Evolutionary conservation across 2,113 vertebrate genomes (phyloP).

Genomic region (Peromyscus maniculatus): DNA sequence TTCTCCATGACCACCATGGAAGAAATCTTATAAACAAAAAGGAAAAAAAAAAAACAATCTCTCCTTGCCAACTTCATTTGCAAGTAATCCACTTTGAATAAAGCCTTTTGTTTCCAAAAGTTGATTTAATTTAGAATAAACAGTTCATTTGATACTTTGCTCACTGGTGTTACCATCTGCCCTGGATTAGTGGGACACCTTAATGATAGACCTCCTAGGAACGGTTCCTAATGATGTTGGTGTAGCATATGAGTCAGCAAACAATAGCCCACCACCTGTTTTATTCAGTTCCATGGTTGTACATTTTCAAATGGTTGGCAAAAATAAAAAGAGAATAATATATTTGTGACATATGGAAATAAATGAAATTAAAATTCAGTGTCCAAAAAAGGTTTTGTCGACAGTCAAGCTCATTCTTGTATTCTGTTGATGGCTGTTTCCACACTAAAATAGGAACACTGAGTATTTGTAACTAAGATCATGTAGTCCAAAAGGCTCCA

Average conservation of each 20-base stretch:
- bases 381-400: not conserved
- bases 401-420: not conserved
- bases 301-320: not conserved
- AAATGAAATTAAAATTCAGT: conserved; percentile 34
- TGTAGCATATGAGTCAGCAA: conserved; percentile 22
- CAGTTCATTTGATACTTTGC: conserved; percentile 45
- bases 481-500: not conserved
- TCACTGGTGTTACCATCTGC: conserved; percentile 27
- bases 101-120: conserved; percentile 47
- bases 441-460: not conserved
- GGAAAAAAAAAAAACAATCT: conserved; percentile 30
- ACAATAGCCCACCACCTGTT: not conserved
- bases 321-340: not conserved
- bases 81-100: conserved; percentile 27
- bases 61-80: conserved; percentile 33
- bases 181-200: conserved; percentile 6
- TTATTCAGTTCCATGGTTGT: not conserved
- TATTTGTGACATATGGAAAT: conserved; percentile 43
- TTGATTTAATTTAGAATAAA: conserved; percentile 46
- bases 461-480: not conserved
- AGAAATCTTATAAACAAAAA: conserved; percentile 38
- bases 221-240: not conserved
- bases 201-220: conserved; percentile 30
- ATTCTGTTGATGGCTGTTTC: conserved; percentile 15
- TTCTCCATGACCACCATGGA: not conserved